Percentiles rank a stretch among this genome's conserved stretches.
Conservation (phyloP, 2,888 invertebrate species). For the Lissocephala sabroskyi region DNA sequence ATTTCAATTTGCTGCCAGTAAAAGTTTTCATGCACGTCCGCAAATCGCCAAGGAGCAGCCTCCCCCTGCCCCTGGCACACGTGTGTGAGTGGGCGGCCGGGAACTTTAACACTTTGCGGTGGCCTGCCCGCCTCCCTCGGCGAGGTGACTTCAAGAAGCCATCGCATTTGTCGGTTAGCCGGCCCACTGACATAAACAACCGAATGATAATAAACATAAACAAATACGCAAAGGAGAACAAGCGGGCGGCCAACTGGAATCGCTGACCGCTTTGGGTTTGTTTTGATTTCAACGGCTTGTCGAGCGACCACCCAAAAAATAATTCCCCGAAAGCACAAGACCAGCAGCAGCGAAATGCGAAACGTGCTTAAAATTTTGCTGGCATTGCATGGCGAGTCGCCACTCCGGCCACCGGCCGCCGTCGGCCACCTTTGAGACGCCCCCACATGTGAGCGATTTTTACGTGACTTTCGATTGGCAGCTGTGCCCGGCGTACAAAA, state of each 20-base stretch:
- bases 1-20: slow-evolving; percentile 67
- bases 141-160: too few species aligned
- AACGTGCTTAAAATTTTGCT: slow-evolving; percentile 54
- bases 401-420: background rate
- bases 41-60: slow-evolving; percentile 46
- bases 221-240: slow-evolving; percentile 3
- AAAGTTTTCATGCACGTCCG: slow-evolving; percentile 66
- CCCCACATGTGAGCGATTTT: slow-evolving; percentile 42
- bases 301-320: slow-evolving; percentile 46
- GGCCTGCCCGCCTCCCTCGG: too few species aligned
- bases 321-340: slow-evolving; percentile 53
- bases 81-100: background rate
- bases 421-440: slow-evolving; percentile 34
- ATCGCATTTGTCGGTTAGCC: too few species aligned
- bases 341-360: slow-evolving; percentile 42
- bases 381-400: slow-evolving; percentile 28
- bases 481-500: slow-evolving; percentile 5
- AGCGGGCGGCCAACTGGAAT: too few species aligned
- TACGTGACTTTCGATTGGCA: slow-evolving; percentile 20
- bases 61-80: too few species aligned
- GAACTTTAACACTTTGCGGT: slow-evolving; percentile 61
- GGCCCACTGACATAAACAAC: too few species aligned
- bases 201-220: slow-evolving; percentile 13
- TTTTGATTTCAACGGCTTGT: slow-evolving; percentile 12
- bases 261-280: too few species aligned